Base-by-base conservation (phyloP, 1,140 invertebrate species). In the Brachionus rubens region DNA sequence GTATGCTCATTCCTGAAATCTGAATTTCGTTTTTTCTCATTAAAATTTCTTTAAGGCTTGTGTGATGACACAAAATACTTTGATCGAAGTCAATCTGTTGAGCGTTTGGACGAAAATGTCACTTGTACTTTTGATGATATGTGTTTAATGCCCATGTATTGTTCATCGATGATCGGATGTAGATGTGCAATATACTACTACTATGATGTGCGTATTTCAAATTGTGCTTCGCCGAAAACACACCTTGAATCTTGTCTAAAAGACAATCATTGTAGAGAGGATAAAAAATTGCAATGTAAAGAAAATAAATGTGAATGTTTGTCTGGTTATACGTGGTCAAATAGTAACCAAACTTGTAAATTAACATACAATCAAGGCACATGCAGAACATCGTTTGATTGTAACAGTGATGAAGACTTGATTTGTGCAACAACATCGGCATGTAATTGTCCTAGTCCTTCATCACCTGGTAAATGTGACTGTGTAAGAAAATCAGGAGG, bases 371-470 rank as follows among this genome's bases (percentile, higher is more conserved):
- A 28, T 2, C 19, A 59, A 16, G 54, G 54, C 6, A 33, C 54
- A 16, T 59, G 54, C 9, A 59, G 54, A 33, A 9, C 14, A 14
- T 16, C 30, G 12, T 59, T 30, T 10, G 12, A 33, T 9, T 59
- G 54, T 33, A 59, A 59, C 9, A n/a, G 3, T 19, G 33, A 36
- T 10, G 54, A 59, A 36, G 54, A 36, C 16, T 59, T 59, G 9
- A 36, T 59, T 14, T 59, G 54, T 59, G 54, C 54, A 3, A 59
- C 30, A 36, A 33, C 30, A 16, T 36, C 54, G n/a, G 16, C 33
- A n/a, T 59, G 54, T 40, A 59, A 59, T 36, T 59, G 54, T 59
- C 54, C 54, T 5, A 19, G 7, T 16, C 19, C 12, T 59, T 59
- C 54, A 3, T 19, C 54, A 59, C 9, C 36, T 19, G 33, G n/a